Evolutionary conservation across 2,888 invertebrate species (phyloP).

Genomic region (Ethmia dodecea): DNA sequence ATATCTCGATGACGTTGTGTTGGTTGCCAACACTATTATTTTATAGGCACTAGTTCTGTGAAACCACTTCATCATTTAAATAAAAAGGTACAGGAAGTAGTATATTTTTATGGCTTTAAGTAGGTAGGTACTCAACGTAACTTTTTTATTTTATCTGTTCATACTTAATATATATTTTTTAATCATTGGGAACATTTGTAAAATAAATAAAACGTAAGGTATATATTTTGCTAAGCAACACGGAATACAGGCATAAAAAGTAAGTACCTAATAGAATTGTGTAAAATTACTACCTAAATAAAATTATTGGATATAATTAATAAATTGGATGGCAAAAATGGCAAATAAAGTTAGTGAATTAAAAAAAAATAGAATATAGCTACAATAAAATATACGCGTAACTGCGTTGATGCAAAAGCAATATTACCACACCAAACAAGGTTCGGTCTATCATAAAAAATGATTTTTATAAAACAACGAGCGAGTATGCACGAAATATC

Average conservation of each 20-base stretch:
- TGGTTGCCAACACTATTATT: constrained; percentile 41
- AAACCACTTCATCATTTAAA: constrained; percentile 20
- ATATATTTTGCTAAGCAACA: too few relatives aligned
- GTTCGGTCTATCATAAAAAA: neutral
- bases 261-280: neutral
- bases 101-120: constrained; percentile 8
- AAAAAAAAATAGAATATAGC: too few relatives aligned
- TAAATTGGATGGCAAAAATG: neutral
- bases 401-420: constrained; percentile 2
- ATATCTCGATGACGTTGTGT: constrained; percentile 48
- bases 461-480: constrained; percentile 1
- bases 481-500: neutral
- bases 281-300: neutral
- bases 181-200: too few relatives aligned
- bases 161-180: too few relatives aligned
- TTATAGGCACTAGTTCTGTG: constrained; percentile 16
- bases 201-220: too few relatives aligned
- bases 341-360: neutral
- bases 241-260: neutral
- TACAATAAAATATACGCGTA: neutral
- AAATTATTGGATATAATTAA: too few relatives aligned
- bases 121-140: too few relatives aligned
- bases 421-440: constrained; percentile 1
- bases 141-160: too few relatives aligned
- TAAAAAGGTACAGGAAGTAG: constrained; percentile 26